Evolutionary conservation across 2,113 vertebrate species (phyloP).

Genomic region (Calypte anna): DNA sequence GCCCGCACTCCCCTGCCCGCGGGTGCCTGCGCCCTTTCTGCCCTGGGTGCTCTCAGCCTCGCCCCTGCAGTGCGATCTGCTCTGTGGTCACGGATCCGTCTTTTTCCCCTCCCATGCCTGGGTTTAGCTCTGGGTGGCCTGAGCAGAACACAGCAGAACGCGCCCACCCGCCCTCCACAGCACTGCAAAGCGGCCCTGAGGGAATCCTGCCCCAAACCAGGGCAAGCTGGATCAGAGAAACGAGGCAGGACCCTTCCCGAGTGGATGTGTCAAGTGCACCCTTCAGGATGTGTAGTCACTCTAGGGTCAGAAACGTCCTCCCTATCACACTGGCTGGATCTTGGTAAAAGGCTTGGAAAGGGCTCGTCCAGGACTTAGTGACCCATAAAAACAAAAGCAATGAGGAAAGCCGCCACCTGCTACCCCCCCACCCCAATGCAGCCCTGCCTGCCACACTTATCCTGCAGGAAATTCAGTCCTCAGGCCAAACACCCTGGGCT

Average conservation of each 20-base stretch:
- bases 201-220: background rate
- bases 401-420: background rate
- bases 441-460: background rate
- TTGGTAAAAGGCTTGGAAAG: background rate
- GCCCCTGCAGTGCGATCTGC: fast-evolving
- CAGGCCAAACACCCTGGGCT: background rate
- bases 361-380: background rate
- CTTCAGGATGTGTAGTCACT: background rate
- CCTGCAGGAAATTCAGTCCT: background rate
- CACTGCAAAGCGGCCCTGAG: fast-evolving
- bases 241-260: background rate
- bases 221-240: background rate
- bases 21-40: background rate
- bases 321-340: background rate
- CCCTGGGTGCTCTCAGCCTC: background rate
- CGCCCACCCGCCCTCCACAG: background rate
- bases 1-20: background rate
- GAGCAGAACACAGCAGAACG: fast-evolving
- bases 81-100: fast-evolving
- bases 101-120: background rate
- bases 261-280: background rate
- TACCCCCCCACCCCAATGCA: background rate
- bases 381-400: background rate
- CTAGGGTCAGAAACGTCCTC: fast-evolving
- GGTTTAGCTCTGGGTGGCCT: background rate